Base-by-base conservation (phyloP, 2,797 vertebrate species). In the Dendrocincla fuliginosa region DNA sequence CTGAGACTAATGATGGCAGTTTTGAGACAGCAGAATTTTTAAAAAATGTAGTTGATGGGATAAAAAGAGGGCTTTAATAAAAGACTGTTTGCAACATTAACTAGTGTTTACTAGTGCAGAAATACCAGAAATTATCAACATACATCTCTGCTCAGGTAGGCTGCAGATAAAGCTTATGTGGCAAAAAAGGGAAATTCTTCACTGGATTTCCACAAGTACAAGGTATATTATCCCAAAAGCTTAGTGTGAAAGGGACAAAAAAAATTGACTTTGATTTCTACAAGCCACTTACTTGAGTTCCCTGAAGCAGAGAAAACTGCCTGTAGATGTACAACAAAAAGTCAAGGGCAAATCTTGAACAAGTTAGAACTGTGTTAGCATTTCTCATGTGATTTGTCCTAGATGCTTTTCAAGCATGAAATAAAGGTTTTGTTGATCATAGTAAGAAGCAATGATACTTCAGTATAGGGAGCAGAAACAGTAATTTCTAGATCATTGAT, bases 71-170 rank as follows among this genome's bases (percentile, higher is more conserved):
- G 25, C 33, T 91, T 75, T 88, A 90, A 90, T 79, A 52, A 69
- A 94, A 95, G 65, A 63, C 42, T 61, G 13, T 64, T 81, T 91
- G 91, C 89, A 96, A 78, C 95, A 93, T 92, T 96, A 92, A 78
- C 79, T 76, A 47, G 24, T n/a, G 52, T 46, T 89, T 75, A 75
- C 69, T 87, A 79, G 70, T 73, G 84, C 91, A 94, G 93, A 93
- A 96, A 96, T 39, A 91, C 24, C 78, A 86, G 68, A 94, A 94
- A 93, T 93, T 81, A 91, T 89, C 82, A 95, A 75, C 73, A 92
- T 93, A 73, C 19, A 88, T 94, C 92, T 95, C 81, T 73, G 46
- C 41, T 68, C 76, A 87, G 84, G 73, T 90, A 86, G 73, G 16
- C 42, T 86, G 32, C 50, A 92, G 39, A 69, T 59, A 87, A 68